Evolutionary conservation across 2,797 vertebrate species (phyloP).

Genomic region (Epinephelus coioides): DNA sequence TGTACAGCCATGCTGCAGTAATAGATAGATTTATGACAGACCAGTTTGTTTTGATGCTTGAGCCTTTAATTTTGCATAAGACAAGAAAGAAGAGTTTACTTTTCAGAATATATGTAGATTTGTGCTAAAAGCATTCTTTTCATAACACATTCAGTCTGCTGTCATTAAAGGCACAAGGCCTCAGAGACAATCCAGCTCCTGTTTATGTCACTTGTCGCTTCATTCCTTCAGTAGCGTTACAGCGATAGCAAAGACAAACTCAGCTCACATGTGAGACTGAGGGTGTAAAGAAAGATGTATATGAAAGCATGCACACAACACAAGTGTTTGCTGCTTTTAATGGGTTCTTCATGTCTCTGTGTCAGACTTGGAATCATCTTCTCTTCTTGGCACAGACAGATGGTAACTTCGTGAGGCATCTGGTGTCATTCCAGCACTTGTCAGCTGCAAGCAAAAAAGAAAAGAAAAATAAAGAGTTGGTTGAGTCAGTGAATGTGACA

Average conservation of each 20-base stretch:
- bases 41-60: not conserved
- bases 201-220: not conserved
- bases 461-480: not conserved
- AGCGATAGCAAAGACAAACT: not conserved
- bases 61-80: not conserved
- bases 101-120: not conserved
- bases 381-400: not conserved
- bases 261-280: too few relatives aligned
- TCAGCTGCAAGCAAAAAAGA: not conserved
- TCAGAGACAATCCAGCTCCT: slow-evolving; percentile 1
- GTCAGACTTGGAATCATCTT: not conserved
- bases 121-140: not conserved
- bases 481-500: too few relatives aligned
- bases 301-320: too few relatives aligned
- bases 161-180: not conserved
- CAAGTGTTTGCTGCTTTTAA: too few relatives aligned
- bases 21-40: not conserved
- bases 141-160: not conserved
- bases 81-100: not conserved
- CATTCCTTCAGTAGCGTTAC: not conserved
- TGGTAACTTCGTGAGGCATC: rapidly evolving
- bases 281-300: too few relatives aligned
- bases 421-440: not conserved
- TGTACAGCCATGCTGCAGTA: too few relatives aligned
- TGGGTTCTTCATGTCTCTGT: not conserved